Evolutionary conservation across 1,140 invertebrate genomes (phyloP), one percentile per base, ranked within the genome.

Genomic region (Polypedilum vanderplanki): DNA sequence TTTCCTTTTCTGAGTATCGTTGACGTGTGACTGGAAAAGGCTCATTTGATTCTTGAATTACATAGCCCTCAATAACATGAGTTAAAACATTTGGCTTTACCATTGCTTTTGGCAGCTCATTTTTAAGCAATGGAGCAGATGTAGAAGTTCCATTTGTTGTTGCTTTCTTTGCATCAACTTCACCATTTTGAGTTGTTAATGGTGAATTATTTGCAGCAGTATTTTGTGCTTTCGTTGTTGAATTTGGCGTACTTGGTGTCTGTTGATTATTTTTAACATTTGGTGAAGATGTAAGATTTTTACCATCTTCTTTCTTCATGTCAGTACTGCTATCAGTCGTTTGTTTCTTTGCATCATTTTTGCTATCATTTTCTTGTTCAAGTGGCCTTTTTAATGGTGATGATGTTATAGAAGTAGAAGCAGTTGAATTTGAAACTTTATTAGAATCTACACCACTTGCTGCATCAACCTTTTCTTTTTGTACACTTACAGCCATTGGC

Each of bases 41-140:
- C 85, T 93, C 91, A 1, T 88, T 90, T 0, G 90, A 90, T 86
- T 99, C 97, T 83, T 97, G 95, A 79, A 98, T 98, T 3, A 98
- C 92, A 83, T 96, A 98, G 18, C 96, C 96, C 84, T 98, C 96
- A 75, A 98, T 98, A 1, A 98, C 93, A 81, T 98, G 97, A 0
- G 96, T 98, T 9, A 98, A 84, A 2, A 98, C 93, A 81, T 98
- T 95, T 0, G 96, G 96, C 83, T 97, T 97, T 0, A 98, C 95
- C 88, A 98, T 93, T 0, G 94, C 94, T 83, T 95, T 96, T n/a
- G 93, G 93, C 67, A 91, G 81, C 22, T 87, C 87, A 79, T 91
- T 89, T 85, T 91, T 88, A 79, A 81, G 79, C 41, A 81, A 83
- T 15, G 79, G 77, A 9, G 80, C 80, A 10, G 79, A 82, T 77